Evolutionary conservation across 2,888 invertebrate genomes (phyloP).

Genomic region (Herminia tarsipennalis): DNA sequence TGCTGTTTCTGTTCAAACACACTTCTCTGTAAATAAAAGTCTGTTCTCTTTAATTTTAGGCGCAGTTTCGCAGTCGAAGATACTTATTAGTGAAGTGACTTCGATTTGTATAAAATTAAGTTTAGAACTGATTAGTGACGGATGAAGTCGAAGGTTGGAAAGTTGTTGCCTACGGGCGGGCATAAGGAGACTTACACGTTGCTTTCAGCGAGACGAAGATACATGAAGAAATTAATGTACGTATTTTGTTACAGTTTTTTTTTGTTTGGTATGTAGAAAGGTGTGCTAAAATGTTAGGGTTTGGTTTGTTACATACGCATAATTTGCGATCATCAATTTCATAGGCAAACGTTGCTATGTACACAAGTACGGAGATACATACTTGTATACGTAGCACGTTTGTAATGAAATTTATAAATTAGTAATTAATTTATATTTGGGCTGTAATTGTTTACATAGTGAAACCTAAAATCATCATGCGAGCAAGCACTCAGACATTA

Average conservation of each 20-base stretch:
- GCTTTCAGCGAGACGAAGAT: conserved; percentile 86
- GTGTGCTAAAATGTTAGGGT: too few relatives aligned
- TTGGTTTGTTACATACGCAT: too few relatives aligned
- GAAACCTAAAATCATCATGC: too few relatives aligned
- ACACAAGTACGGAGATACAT: too few relatives aligned
- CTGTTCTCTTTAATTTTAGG: conserved; percentile 75
- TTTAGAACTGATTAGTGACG: conserved; percentile 54
- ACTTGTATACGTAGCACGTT: too few relatives aligned
- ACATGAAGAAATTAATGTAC: conserved; percentile 89
- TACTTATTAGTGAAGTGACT: conserved; percentile 40
- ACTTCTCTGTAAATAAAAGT: conserved; percentile 67
- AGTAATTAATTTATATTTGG: too few relatives aligned
- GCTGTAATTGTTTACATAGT: too few relatives aligned
- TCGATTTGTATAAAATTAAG: conserved; percentile 40
- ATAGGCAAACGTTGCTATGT: too few relatives aligned
- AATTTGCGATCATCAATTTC: too few relatives aligned
- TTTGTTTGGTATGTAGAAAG: too few relatives aligned
- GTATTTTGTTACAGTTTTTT: conserved; percentile 57
- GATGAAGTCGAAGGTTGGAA: conserved; percentile 86
- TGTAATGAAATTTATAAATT: too few relatives aligned
- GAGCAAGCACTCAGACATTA: too few relatives aligned
- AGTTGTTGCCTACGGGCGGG: conserved; percentile 86
- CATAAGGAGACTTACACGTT: conserved; percentile 87
- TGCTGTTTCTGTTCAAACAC: conserved; percentile 31
- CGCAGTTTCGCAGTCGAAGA: conserved; percentile 41